Evolutionary conservation across 2,888 invertebrate species (phyloP).

Genomic region (Dione vanillae): DNA sequence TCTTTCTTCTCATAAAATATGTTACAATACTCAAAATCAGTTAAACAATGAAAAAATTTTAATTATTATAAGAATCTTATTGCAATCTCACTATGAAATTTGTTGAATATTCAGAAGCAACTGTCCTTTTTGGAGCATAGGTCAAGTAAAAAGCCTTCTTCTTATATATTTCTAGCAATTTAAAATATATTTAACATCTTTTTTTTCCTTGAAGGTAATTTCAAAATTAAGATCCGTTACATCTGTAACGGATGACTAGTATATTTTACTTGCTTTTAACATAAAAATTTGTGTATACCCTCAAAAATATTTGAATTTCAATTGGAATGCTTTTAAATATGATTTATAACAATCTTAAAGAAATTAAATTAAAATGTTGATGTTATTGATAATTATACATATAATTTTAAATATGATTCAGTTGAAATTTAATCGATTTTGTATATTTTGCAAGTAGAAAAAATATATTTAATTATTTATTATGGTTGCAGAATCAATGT

Average conservation of each 20-base stretch:
- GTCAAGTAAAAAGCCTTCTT: conserved; percentile 37
- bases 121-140: conserved; percentile 30
- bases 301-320: no score
- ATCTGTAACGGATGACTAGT: no score
- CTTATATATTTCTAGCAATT: not conserved
- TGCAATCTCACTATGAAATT: not conserved
- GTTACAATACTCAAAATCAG: not conserved
- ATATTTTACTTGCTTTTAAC: no score
- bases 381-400: no score
- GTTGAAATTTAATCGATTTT: no score
- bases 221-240: not conserved
- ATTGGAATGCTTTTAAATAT: not conserved
- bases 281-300: no score
- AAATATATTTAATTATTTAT: no score
- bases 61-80: not conserved
- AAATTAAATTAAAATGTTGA: not conserved
- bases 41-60: not conserved
- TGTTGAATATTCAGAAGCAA: not conserved
- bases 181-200: not conserved
- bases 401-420: no score
- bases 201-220: not conserved
- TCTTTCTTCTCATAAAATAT: conserved; percentile 11
- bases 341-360: not conserved
- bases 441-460: no score
- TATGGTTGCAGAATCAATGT: no score